Conservation (phyloP, 2,888 invertebrate species). For the Cylindroiulus punctatus region DNA sequence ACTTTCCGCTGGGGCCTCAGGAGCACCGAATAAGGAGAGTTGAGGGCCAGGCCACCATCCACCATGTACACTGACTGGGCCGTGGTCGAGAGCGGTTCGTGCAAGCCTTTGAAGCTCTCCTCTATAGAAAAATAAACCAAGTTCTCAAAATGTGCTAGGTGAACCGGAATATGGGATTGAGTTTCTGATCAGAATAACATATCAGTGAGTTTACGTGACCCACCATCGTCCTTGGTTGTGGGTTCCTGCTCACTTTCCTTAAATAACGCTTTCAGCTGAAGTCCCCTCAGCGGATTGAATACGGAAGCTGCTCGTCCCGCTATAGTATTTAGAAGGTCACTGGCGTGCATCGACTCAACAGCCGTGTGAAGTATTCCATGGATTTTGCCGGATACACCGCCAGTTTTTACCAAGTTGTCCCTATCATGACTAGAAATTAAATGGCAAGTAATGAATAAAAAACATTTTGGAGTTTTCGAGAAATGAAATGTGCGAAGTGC, state of each 20-base stretch:
- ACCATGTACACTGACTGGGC: slow-evolving; percentile 67
- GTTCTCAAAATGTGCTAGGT: background rate
- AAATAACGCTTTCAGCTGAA: slow-evolving; percentile 65
- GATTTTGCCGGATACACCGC: background rate
- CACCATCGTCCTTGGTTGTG: slow-evolving; percentile 60
- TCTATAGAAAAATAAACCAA: slow-evolving; percentile 58
- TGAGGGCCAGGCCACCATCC: slow-evolving; percentile 68
- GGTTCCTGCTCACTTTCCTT: slow-evolving; percentile 65
- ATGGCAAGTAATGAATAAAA: background rate
- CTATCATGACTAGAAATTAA: background rate
- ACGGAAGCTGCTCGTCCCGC: slow-evolving; percentile 67
- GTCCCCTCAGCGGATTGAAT: slow-evolving; percentile 67
- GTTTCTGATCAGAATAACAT: background rate
- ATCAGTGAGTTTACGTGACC: background rate
- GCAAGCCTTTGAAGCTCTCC: slow-evolving; percentile 65
- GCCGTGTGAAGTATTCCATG: slow-evolving; percentile 54
- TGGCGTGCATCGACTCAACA: slow-evolving; percentile 61
- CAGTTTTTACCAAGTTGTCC: background rate
- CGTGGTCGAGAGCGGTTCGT: slow-evolving; percentile 65
- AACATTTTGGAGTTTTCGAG: background rate
- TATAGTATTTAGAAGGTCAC: slow-evolving; percentile 65
- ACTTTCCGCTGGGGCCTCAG: slow-evolving; percentile 67
- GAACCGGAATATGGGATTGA: background rate
- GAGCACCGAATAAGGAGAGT: slow-evolving; percentile 67
- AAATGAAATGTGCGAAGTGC: background rate